Evolutionary conservation across 2,888 invertebrate species (phyloP), one percentile per base, ranked within the genome.

Genomic region (Latrodectus elegans): DNA sequence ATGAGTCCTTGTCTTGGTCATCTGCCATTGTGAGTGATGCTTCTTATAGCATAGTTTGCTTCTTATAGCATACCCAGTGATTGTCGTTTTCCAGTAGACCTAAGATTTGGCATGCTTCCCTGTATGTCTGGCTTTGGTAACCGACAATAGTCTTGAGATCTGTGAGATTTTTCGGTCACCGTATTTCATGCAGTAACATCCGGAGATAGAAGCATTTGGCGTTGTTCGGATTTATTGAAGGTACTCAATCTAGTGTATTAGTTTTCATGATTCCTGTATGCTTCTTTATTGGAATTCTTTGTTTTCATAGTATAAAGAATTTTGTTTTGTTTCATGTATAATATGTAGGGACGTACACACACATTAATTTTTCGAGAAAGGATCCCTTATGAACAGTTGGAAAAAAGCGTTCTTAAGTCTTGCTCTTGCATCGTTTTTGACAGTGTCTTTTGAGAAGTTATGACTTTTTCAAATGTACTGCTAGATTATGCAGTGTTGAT

Each of bases 401-500:
- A 91, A 91, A 89, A 91, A 91, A n/a, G 91, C 88, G 17, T 38
- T 38, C 38, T 83, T 68, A 88, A 89, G 75, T 89, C 89, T 90
- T 90, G 84, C 26, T 74, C 51, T 75, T 17, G 90, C 84, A 90
- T 89, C 90, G 55, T 91, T 86, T n/a, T 1, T 15, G 8, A 15
- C 12, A 17, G 65, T 75, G 14, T 64, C n/a, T 60, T n/a, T 10
- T n/a, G 65, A 53, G 38, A 78, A 78, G 22, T 68, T 68, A 51
- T 70, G 55, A 0, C 17, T 85, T 70, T 38, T 38, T 22, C 3
- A 86, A 14, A 49, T 86, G 75, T 10, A 86, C 81, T 77, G 89
- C 89, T 70, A 91, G 89, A 89, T 91, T 91, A 60, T 89, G 75
- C 81, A 91, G 91, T 55, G 90, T 82, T 12, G 91, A 91, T 78